Evolutionary conservation across 2,113 vertebrate genomes (phyloP).

Genomic region (Oreochromis niloticus): DNA sequence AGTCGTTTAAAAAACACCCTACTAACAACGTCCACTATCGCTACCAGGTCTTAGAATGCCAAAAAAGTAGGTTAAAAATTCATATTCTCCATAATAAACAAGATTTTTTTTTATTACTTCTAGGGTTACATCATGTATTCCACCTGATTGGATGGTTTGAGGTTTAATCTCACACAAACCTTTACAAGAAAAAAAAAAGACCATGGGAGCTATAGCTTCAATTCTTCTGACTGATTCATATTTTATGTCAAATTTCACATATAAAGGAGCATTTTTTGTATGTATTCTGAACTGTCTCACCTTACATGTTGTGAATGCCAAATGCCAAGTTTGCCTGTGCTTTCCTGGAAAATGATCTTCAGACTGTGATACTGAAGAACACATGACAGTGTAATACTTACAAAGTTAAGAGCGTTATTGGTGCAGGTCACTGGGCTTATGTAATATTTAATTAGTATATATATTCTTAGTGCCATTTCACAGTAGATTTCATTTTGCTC

Average conservation of each 20-base stretch:
- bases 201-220: neutral
- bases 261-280: neutral
- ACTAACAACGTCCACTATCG: neutral
- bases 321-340: neutral
- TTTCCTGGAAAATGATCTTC: neutral
- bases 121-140: neutral
- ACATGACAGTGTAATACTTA: neutral
- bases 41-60: neutral
- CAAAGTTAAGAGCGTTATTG: neutral
- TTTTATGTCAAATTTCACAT: neutral
- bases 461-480: neutral
- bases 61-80: neutral
- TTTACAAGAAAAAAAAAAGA: neutral
- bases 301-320: neutral
- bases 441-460: neutral
- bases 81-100: neutral
- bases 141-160: neutral
- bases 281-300: neutral
- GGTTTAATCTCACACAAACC: neutral
- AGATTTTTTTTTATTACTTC: neutral
- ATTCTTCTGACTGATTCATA: neutral
- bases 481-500: neutral
- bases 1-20: neutral
- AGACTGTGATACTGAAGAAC: neutral
- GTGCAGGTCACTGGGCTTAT: neutral